Conservation (phyloP, 1,140 invertebrate genomes). For the Phthorimaea operculella region DNA sequence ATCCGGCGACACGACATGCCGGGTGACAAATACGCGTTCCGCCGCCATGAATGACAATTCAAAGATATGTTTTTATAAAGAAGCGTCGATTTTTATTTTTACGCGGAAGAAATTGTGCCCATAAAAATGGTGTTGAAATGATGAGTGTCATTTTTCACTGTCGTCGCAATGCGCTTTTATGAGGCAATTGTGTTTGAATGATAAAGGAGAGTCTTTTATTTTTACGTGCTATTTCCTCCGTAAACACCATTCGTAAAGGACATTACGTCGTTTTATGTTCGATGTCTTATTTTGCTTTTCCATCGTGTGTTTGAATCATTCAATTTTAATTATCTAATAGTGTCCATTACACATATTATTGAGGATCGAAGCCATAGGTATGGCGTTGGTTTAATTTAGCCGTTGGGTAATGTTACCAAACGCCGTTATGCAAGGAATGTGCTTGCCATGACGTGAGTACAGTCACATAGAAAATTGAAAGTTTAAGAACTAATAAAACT, state of each 20-base stretch:
- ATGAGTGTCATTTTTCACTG: constrained; percentile 63
- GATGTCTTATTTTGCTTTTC: too few species aligned
- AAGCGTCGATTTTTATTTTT: constrained; percentile 59
- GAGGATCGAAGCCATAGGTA: constrained; percentile 11
- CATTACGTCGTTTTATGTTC: not conserved
- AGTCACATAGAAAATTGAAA: constrained; percentile 11
- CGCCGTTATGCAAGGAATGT: constrained; percentile 45
- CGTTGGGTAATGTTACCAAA: constrained; percentile 22
- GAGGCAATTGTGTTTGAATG: constrained; percentile 45
- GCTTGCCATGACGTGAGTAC: constrained; percentile 30
- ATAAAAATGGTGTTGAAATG: constrained; percentile 63
- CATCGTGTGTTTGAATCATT: too few species aligned
- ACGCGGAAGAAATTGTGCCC: constrained; percentile 63
- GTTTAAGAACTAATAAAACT: too few species aligned
- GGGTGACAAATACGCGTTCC: constrained; percentile 62
- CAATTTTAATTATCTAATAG: too few species aligned
- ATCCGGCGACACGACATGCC: constrained; percentile 39
- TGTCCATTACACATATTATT: too few species aligned
- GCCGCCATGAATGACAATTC: constrained; percentile 66
- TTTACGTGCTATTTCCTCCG: constrained; percentile 4
- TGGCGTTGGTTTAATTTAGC: constrained; percentile 22
- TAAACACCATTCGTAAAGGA: constrained; percentile 7
- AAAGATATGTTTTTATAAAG: constrained; percentile 66
- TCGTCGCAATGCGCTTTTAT: constrained; percentile 52
- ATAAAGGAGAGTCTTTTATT: constrained; percentile 31